Conservation (phyloP, 2,113 vertebrate genomes). For the Zingel zingel region DNA sequence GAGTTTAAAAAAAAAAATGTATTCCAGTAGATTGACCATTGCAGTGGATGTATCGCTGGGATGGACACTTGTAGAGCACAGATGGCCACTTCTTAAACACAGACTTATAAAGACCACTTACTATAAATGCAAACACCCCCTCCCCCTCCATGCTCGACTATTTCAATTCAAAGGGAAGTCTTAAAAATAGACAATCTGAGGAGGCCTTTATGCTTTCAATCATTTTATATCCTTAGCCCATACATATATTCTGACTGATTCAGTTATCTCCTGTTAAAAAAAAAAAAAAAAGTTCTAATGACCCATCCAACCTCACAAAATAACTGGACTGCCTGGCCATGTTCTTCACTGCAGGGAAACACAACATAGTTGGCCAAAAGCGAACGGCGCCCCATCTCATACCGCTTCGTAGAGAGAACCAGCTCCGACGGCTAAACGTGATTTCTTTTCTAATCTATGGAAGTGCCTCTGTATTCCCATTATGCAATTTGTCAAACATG, state of each 20-base stretch:
- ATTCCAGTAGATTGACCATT: conserved; percentile 28
- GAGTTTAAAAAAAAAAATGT: conserved; percentile 22
- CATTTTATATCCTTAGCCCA: conserved; percentile 34
- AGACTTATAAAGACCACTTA: conserved; percentile 38
- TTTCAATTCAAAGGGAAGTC: conserved; percentile 81
- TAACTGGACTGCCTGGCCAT: conserved; percentile 89
- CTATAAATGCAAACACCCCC: conserved; percentile 28
- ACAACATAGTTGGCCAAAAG: conserved; percentile 65
- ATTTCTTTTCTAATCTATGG: conserved; percentile 87
- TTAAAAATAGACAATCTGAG: conserved; percentile 80
- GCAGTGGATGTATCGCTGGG: conserved; percentile 27
- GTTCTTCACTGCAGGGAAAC: conserved; percentile 84
- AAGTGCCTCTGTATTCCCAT: conserved; percentile 90
- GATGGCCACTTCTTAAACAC: conserved; percentile 34
- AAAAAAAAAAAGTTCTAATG: conserved; percentile 18
- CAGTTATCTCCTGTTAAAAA: conserved; percentile 22
- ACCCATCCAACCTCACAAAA: conserved; percentile 83
- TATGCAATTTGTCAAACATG: conserved; percentile 90
- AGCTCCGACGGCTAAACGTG: conserved; percentile 76
- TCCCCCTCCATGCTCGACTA: conserved; percentile 28
- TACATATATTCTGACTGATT: conserved; percentile 29
- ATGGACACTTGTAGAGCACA: conserved; percentile 52
- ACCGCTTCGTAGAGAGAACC: conserved; percentile 75
- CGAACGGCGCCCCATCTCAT: conserved; percentile 72
- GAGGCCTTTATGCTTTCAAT: conserved; percentile 77